phyloP scores from a whole-genome alignment of 2,113 vertebrate species.

The Nipponia nippon region DNA sequence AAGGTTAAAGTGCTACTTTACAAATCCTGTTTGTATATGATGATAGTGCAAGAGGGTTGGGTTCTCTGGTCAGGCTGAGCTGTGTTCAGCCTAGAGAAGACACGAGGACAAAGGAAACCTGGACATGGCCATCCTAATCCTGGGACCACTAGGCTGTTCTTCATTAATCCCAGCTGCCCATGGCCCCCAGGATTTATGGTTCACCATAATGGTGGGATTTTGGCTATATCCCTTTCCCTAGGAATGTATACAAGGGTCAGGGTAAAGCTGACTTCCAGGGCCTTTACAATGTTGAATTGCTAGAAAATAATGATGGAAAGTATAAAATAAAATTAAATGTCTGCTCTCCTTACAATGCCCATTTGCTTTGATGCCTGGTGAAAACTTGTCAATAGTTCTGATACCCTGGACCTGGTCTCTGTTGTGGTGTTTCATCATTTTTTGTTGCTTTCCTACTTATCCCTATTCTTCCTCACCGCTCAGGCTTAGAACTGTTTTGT shows the following conservation, averaged over 20 bases:
- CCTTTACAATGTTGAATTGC: neutral
- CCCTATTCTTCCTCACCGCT: neutral
- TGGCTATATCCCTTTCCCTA: neutral
- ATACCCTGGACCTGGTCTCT: neutral
- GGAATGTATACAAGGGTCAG: neutral
- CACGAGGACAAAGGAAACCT: neutral
- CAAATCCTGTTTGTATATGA: neutral
- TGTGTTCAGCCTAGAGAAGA: neutral
- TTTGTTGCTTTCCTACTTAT: neutral
- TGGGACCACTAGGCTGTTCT: neutral
- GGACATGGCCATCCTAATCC: neutral
- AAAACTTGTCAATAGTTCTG: neutral
- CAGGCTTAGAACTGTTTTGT: neutral
- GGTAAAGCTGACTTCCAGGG: neutral
- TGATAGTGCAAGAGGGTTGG: neutral
- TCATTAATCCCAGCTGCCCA: neutral
- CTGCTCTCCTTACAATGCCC: neutral
- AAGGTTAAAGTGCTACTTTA: neutral
- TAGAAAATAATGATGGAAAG: neutral
- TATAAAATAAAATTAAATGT: neutral
- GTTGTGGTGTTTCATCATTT: neutral
- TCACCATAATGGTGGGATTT: neutral
- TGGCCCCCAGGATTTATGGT: slow-evolving; percentile 17
- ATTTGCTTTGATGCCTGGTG: neutral
- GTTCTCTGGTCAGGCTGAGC: neutral